Percentiles rank a stretch among this genome's conserved stretches.
These are phyloP conservation scores for Falcaria lacertinaria DNA, from an alignment of 2,888 invertebrate species.

Conservation along the genomic window DNA sequence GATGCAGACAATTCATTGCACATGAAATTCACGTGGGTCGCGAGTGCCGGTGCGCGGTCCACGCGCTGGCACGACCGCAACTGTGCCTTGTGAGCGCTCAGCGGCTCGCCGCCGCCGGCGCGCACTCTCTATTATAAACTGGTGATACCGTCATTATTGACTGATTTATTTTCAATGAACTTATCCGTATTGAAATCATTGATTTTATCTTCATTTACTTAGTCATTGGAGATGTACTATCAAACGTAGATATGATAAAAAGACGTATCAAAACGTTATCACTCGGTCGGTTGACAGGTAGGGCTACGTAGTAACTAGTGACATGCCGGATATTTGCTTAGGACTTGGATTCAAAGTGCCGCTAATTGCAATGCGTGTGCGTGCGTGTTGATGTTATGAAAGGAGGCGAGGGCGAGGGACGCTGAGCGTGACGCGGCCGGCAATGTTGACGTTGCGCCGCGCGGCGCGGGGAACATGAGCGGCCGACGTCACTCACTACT, in stretches of 20 bases:
- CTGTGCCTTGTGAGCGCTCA: conserved; percentile 45
- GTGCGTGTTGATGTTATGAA: conserved; percentile 58
- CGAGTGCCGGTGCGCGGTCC: conserved; percentile 43
- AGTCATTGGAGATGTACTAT: neutral
- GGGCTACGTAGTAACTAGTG: neutral
- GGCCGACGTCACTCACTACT: conserved; percentile 67
- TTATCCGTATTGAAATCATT: conserved; percentile 13
- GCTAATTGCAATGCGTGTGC: conserved; percentile 29
- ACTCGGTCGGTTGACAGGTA: neutral
- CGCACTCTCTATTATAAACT: conserved; percentile 50
- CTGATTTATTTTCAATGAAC: conserved; percentile 6
- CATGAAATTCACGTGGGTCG: conserved; percentile 48
- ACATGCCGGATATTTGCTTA: neutral
- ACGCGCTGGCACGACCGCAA: conserved; percentile 59
- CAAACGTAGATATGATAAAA: conserved; percentile 1
- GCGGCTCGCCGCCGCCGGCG: conserved; percentile 37
- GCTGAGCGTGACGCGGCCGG: conserved; percentile 61
- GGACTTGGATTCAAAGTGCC: conserved; percentile 23
- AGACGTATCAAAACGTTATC: neutral
- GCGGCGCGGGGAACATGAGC: conserved; percentile 71
- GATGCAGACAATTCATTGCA: conserved; percentile 26
- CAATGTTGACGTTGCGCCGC: conserved; percentile 72
- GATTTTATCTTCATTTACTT: conserved; percentile 5
- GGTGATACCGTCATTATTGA: conserved; percentile 63
- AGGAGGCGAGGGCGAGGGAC: conserved; percentile 40